Percentiles rank a stretch among this genome's conserved stretches.
These are phyloP conservation scores for Rhodeus uyekii DNA, from an alignment of 2,797 vertebrate species.

Conservation along the genomic window DNA sequence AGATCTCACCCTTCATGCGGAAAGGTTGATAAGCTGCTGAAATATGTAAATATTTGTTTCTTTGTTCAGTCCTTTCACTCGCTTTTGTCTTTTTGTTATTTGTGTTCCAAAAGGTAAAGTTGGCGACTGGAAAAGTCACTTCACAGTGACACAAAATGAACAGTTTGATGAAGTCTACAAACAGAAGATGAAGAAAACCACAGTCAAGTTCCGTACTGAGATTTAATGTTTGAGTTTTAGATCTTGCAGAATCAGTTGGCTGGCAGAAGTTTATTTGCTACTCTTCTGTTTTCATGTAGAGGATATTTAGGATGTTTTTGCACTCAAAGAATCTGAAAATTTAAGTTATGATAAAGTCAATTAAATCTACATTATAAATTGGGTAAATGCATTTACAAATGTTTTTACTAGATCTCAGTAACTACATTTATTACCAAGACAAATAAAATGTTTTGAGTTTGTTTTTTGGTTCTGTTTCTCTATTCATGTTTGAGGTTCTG, in stretches of 20 bases:
- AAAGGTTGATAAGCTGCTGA: slow-evolving; percentile 75
- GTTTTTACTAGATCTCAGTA: background rate
- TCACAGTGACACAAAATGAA: slow-evolving; percentile 62
- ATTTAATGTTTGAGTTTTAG: background rate
- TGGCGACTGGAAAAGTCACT: slow-evolving; percentile 75
- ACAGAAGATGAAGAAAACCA: slow-evolving; percentile 43
- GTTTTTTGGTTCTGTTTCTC: no score
- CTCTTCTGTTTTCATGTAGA: background rate
- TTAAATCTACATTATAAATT: background rate
- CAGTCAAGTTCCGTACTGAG: background rate
- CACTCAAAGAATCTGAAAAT: background rate
- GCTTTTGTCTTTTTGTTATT: background rate
- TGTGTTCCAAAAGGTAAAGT: slow-evolving; percentile 66
- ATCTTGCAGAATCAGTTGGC: background rate
- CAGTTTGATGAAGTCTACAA: slow-evolving; percentile 56
- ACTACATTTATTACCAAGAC: no score
- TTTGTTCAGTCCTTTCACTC: background rate
- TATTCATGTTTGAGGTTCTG: no score
- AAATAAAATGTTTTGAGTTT: no score
- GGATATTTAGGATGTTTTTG: background rate
- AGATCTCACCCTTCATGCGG: no score
- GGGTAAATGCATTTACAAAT: background rate
- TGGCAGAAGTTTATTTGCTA: no score
- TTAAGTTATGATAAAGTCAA: background rate
- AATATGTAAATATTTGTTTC: no score